Percentiles rank a stretch among this genome's conserved stretches.
Evolutionary conservation across 2,113 vertebrate genomes (phyloP).

Genomic region (Rhadina sibilatrix): DNA sequence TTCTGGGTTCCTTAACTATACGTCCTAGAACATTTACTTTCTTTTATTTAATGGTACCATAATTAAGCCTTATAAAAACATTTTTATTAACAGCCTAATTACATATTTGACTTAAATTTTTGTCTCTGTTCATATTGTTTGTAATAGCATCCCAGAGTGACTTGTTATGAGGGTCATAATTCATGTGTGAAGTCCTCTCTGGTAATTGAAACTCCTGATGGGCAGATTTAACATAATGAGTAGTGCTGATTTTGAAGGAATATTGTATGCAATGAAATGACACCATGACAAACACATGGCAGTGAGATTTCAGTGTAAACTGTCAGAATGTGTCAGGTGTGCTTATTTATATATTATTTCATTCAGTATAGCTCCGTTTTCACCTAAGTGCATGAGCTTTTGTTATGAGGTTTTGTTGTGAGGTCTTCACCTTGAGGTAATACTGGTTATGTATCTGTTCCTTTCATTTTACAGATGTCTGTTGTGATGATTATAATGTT

Average conservation of each 20-base stretch:
- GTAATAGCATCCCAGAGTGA: background rate
- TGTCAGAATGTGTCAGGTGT: background rate
- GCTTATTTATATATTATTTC: background rate
- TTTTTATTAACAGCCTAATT: background rate
- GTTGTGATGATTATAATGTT: constrained; percentile 96
- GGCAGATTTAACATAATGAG: background rate
- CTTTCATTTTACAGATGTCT: constrained; percentile 86
- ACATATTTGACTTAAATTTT: background rate
- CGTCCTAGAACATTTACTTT: background rate
- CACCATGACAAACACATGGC: background rate
- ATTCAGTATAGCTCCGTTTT: background rate
- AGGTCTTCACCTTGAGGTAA: background rate
- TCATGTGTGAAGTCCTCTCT: background rate
- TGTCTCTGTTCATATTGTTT: background rate
- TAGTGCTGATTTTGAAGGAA: background rate
- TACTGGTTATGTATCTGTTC: background rate
- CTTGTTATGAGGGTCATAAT: background rate
- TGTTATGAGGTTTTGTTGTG: background rate
- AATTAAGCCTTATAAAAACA: background rate
- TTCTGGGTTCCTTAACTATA: background rate
- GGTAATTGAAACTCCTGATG: background rate
- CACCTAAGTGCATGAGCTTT: background rate
- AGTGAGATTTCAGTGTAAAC: background rate
- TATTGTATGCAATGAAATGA: background rate
- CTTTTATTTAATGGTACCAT: background rate